Conservation (phyloP, 2,113 vertebrate species). For the Bujurquina vittata region DNA sequence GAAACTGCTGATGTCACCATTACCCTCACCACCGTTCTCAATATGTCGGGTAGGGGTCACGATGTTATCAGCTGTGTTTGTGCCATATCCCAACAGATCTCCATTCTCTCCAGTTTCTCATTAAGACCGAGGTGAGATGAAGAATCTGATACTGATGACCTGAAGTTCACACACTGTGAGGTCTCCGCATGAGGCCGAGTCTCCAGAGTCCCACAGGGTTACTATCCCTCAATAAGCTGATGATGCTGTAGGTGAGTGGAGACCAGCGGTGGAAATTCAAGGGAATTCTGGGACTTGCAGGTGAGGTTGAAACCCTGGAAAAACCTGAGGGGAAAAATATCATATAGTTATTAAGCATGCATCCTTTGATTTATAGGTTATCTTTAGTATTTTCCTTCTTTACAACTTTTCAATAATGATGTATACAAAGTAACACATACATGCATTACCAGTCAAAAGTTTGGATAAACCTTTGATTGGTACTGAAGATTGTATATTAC, state of each 20-base stretch:
- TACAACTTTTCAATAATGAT: not conserved
- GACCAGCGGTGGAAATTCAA: not conserved
- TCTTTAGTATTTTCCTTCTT: not conserved
- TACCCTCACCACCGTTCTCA: not conserved
- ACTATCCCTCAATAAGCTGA: not conserved
- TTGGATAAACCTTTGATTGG: too few relatives aligned
- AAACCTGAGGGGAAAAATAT: not conserved
- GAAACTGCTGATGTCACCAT: not conserved
- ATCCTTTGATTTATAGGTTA: not conserved
- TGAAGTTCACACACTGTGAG: not conserved
- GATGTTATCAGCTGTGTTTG: not conserved
- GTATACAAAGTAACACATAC: not conserved
- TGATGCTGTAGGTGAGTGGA: not conserved
- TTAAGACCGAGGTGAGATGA: not conserved
- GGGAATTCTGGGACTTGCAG: conserved; percentile 7
- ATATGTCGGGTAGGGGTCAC: rapidly evolving
- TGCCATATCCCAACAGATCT: not conserved
- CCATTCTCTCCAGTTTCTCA: not conserved
- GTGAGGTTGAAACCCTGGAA: not conserved
- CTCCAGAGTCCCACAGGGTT: not conserved
- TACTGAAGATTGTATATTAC: too few relatives aligned
- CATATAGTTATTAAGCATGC: not conserved
- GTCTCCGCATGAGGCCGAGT: not conserved
- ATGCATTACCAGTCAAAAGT: too few relatives aligned
- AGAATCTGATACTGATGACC: not conserved